Conservation (phyloP, 30 jellyfish, hydroid and myxozoan genomes). For the Cassiopea xamachana region DNA sequence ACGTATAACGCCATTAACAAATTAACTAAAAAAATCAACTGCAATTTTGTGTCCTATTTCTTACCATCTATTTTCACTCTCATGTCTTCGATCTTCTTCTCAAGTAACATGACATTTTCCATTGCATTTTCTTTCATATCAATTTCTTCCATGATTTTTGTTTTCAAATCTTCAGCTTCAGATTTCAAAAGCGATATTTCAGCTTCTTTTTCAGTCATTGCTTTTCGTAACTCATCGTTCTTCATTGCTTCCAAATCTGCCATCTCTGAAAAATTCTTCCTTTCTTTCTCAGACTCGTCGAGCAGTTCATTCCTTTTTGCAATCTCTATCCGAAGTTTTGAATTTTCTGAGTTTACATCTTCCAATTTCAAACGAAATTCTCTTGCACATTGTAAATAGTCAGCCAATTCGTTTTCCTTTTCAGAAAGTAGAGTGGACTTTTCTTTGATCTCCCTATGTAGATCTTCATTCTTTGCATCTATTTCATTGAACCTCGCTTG, state of each 20-base stretch:
- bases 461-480: not conserved
- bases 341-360: not conserved
- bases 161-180: conserved; percentile 1
- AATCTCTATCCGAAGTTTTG: not conserved
- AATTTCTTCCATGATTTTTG: not conserved
- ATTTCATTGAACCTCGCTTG: not conserved
- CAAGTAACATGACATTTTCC: not conserved
- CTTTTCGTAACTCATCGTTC: not conserved
- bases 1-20: not conserved
- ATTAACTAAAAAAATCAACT: not conserved
- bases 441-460: not conserved
- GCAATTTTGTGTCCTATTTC: not conserved
- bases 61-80: not conserved
- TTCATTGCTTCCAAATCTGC: not conserved
- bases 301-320: not conserved
- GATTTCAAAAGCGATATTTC: not conserved
- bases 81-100: conserved; percentile 16
- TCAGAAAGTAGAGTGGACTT: not conserved
- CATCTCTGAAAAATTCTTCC: not conserved
- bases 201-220: not conserved
- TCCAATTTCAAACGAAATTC: not conserved
- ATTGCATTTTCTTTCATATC: not conserved
- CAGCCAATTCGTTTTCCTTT: not conserved
- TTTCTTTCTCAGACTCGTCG: not conserved
- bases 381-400: not conserved